Conservation (phyloP, 1,140 invertebrate genomes). For the Trichonephila clavipes region DNA sequence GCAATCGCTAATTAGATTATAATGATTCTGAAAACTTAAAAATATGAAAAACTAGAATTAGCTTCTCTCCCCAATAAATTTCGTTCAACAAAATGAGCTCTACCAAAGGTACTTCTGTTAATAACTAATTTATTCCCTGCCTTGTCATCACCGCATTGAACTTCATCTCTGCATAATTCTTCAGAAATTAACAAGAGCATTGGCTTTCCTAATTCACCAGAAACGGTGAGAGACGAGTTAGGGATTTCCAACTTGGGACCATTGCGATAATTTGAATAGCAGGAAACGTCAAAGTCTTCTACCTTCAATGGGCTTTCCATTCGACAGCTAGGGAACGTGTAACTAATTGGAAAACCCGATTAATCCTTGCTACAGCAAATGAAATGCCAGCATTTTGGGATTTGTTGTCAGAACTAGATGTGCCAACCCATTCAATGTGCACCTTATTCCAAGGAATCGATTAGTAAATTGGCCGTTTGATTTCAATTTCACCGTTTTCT, state of each 20-base stretch:
- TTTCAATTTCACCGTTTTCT: slow-evolving; percentile 21
- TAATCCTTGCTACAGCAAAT: slow-evolving; percentile 17
- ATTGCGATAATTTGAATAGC: slow-evolving; percentile 12
- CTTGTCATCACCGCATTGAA: not conserved
- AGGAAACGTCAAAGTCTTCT: slow-evolving; percentile 8
- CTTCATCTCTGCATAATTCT: not conserved
- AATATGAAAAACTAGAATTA: not conserved
- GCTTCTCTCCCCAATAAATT: not conserved
- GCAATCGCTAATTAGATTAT: too few species aligned
- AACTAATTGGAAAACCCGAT: slow-evolving; percentile 35
- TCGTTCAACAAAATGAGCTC: not conserved
- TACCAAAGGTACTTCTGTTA: not conserved
- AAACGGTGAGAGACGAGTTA: slow-evolving; percentile 9
- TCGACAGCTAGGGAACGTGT: slow-evolving; percentile 19
- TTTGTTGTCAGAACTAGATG: not conserved
- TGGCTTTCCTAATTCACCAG: not conserved
- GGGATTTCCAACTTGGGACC: slow-evolving; percentile 11
- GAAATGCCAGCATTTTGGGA: not conserved
- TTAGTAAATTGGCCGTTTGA: not conserved
- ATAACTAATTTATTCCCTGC: not conserved
- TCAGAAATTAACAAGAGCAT: slow-evolving; percentile 1
- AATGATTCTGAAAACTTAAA: too few species aligned
- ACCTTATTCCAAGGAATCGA: not conserved
- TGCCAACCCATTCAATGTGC: not conserved
- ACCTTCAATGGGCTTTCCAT: not conserved